These are phyloP conservation scores for Cladopsammia gracilis DNA, from an alignment of 64 coral and sea anemone species.

Conservation along the genomic window DNA sequence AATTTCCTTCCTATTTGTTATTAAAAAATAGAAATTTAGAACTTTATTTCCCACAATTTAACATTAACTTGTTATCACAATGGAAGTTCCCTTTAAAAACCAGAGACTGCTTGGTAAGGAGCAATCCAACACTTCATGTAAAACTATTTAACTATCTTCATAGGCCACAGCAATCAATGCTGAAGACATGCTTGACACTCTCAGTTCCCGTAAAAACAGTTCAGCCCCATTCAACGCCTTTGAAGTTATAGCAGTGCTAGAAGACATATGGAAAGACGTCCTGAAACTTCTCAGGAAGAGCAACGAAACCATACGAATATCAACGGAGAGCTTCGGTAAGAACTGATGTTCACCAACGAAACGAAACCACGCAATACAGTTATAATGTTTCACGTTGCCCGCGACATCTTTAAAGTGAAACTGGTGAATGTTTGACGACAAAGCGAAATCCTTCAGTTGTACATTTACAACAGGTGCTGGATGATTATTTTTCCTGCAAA, in stretches of 20 bases:
- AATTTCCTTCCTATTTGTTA: no score
- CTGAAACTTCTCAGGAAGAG: neutral
- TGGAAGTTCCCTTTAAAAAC: neutral
- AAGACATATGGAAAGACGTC: constrained; percentile 34
- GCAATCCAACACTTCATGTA: no score
- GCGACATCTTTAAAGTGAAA: no score
- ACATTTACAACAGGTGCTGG: no score
- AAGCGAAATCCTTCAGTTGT: no score
- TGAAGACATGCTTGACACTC: neutral
- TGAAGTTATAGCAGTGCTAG: constrained; percentile 19
- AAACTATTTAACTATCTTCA: neutral
- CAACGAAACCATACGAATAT: constrained; percentile 21
- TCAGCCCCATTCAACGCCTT: constrained; percentile 33
- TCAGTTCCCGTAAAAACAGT: neutral
- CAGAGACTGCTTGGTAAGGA: neutral
- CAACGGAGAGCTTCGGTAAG: constrained; percentile 38
- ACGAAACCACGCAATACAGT: neutral
- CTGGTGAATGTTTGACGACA: no score
- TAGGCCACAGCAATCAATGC: neutral
- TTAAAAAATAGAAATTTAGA: no score
- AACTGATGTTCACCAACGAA: neutral
- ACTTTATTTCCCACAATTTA: no score
- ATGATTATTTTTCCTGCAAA: no score
- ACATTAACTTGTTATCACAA: no score
- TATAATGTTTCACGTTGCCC: neutral